Evolutionary conservation across 2,113 vertebrate genomes (phyloP), one percentile per base, ranked within the genome.

Genomic region (Mormoops blainvillei): DNA sequence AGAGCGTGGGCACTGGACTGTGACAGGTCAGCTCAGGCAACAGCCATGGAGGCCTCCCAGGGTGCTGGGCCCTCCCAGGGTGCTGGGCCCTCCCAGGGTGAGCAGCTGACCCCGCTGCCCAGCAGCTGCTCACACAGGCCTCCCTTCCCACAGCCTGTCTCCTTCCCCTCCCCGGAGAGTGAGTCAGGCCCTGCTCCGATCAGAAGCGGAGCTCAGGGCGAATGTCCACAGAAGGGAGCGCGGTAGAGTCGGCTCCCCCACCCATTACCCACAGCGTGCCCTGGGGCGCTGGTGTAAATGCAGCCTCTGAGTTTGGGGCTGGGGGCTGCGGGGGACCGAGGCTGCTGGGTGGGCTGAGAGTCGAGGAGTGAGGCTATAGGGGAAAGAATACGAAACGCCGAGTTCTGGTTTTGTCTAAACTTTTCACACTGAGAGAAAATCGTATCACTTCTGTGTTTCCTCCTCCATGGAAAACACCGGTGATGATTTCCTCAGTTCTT

Each of bases 251-350:
- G 1, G 13, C 3, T 4, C 6, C 20, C 43, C 31, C 24, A 36
- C n/a, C 73, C 38, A 0, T 77, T 78, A 41, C 12, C 45, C 58
- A 41, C 14, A 41, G 36, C 54, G 24, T 36, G 31, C 54, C 54
- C 78, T 41, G 9, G 36, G 78, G 54, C 8, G 36, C 78, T 41
- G 24, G 54, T 28, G 38, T 28, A 56, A 81, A 80, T 15, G 22
- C 74, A 61, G 61, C 22, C 76, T 50, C 4, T 9, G n/a, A 7
- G 24, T 45, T 0, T 1, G 7, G 45, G 28, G 61, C 52, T 4
- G 4, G 5, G 33, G 45, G 33, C n/a, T n/a, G n/a, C 31, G 16
- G 0, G 4, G 56, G 43, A 9, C 11, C 0, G 68, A 38, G n/a
- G n/a, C 19, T 14, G 14, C 18, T 2, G 58, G 65, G 13, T 19